These are phyloP conservation scores for Clivina fossor DNA, from an alignment of 2,888 invertebrate species.

Conservation along the genomic window DNA sequence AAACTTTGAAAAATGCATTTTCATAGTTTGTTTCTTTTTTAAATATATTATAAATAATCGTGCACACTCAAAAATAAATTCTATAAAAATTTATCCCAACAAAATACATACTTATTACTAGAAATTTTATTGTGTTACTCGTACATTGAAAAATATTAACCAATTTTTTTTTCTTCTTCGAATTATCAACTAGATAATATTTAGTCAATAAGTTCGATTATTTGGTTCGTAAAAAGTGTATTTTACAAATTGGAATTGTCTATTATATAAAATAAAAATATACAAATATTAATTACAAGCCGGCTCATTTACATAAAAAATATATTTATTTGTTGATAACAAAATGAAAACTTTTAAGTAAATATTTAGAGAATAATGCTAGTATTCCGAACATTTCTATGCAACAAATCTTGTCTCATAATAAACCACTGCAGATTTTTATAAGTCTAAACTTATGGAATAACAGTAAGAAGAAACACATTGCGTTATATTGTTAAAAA, in stretches of 20 bases:
- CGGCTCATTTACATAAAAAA: slow-evolving; percentile 21
- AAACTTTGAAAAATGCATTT: slow-evolving; percentile 24
- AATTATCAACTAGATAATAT: no score
- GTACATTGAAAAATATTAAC: background rate
- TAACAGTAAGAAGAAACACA: no score
- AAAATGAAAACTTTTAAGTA: no score
- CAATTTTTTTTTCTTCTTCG: background rate
- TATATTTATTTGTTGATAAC: slow-evolving; percentile 12
- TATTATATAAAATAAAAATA: slow-evolving; percentile 27
- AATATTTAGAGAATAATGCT: no score
- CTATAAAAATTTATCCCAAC: slow-evolving; percentile 27
- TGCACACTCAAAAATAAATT: slow-evolving; percentile 28
- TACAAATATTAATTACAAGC: slow-evolving; percentile 28
- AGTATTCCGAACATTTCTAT: no score
- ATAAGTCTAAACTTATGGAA: no score
- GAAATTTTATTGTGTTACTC: no score
- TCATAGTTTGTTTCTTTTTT: slow-evolving; percentile 24
- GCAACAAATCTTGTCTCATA: no score
- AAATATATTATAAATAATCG: slow-evolving; percentile 31
- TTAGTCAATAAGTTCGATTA: no score
- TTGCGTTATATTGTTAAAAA: no score
- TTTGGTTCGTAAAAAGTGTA: slow-evolving; percentile 19
- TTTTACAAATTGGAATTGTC: slow-evolving; percentile 32
- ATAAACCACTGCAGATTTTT: no score
- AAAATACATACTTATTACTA: slow-evolving; percentile 14